These are phyloP conservation scores for Beris morrisii DNA, from an alignment of 2,888 invertebrate genomes.

Conservation along the genomic window DNA sequence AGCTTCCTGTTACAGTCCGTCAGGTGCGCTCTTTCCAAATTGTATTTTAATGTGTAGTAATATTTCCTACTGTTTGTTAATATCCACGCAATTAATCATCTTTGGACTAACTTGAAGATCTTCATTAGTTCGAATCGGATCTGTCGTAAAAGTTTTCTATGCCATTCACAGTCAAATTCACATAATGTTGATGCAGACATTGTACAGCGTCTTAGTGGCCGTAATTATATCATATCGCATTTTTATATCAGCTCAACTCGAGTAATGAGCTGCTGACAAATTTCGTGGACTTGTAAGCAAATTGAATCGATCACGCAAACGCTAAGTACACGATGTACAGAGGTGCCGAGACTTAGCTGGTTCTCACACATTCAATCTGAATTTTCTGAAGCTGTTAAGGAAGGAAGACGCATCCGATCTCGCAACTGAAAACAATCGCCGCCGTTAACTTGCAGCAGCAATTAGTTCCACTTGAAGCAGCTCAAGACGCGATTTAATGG, in stretches of 20 bases:
- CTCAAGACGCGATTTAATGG: conserved; percentile 30
- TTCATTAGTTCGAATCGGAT: no score
- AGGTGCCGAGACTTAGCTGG: background rate
- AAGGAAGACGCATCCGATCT: background rate
- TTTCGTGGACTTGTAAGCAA: conserved; percentile 12
- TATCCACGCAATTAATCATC: no score
- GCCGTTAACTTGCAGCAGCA: conserved; percentile 10
- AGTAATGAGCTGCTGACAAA: conserved; percentile 14
- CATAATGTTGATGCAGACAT: no score
- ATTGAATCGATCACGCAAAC: conserved; percentile 26
- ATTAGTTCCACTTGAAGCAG: conserved; percentile 31
- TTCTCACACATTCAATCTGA: background rate
- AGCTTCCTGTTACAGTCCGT: no score
- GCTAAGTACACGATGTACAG: conserved; percentile 1
- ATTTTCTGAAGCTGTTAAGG: background rate
- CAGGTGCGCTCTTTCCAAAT: no score
- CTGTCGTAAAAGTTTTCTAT: no score
- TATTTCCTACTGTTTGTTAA: no score
- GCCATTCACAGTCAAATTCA: no score
- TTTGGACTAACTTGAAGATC: no score
- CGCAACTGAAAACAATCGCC: conserved; percentile 1
- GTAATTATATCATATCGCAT: conserved; percentile 2
- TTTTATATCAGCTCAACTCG: conserved; percentile 12
- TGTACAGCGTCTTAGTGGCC: no score
- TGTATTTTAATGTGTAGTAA: no score